Percentiles rank a stretch among this genome's conserved stretches.
These are phyloP conservation scores for Ophonus ardosiacus DNA, from an alignment of 2,888 invertebrate genomes.

Conservation along the genomic window DNA sequence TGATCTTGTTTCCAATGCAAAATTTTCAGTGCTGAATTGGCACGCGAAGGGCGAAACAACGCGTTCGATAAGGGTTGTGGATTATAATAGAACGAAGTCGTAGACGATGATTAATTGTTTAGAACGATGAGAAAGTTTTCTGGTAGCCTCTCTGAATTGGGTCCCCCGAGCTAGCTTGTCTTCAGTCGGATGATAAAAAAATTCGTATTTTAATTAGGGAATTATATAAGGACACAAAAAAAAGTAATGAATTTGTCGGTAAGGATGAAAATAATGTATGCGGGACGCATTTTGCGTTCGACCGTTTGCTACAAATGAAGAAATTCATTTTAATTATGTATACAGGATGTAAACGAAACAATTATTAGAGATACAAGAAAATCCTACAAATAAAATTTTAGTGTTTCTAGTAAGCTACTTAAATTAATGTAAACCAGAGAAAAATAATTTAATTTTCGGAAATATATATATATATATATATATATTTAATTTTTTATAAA, in stretches of 20 bases:
- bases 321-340: slow-evolving; percentile 13
- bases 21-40: not conserved
- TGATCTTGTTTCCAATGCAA: not conserved
- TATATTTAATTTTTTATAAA: no score
- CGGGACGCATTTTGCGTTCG: slow-evolving; percentile 9
- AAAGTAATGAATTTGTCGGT: slow-evolving; percentile 33
- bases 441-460: no score
- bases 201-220: slow-evolving; percentile 10
- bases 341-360: no score
- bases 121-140: slow-evolving; percentile 28
- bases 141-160: slow-evolving; percentile 6
- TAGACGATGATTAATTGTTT: slow-evolving; percentile 51
- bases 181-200: not conserved
- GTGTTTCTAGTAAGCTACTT: no score
- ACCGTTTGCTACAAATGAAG: slow-evolving; percentile 13
- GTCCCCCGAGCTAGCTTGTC: not conserved
- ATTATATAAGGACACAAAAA: slow-evolving; percentile 15
- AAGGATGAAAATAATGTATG: not conserved
- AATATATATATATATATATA: no score
- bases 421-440: no score
- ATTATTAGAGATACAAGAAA: no score
- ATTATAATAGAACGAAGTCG: slow-evolving; percentile 12
- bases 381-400: no score
- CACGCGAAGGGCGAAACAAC: not conserved
- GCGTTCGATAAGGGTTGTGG: not conserved